Conservation (phyloP, 2,888 invertebrate genomes). For the Auanema freiburgensis region DNA sequence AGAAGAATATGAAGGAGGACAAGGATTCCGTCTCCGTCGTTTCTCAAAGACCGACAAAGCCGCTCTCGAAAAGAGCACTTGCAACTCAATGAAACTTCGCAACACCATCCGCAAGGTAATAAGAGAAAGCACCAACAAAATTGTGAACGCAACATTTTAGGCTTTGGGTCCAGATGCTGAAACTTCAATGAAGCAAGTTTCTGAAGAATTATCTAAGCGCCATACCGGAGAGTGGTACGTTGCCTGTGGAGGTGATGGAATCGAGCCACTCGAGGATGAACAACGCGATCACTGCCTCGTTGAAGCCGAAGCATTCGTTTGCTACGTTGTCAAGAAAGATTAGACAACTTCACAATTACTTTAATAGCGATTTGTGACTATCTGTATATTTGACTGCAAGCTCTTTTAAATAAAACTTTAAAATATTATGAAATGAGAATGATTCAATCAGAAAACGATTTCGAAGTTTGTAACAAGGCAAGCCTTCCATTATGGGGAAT, state of each 20-base stretch:
- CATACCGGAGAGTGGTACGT: conserved; percentile 43
- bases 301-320: conserved; percentile 31
- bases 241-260: conserved; percentile 41
- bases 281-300: conserved; percentile 40
- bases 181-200: conserved; percentile 35
- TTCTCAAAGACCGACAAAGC: conserved; percentile 31
- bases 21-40: conserved; percentile 37
- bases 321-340: conserved; percentile 42
- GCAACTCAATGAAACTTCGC: conserved; percentile 34
- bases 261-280: conserved; percentile 38
- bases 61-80: conserved; percentile 26
- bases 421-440: too few relatives aligned
- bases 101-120: conserved; percentile 39
- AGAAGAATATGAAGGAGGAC: conserved; percentile 34
- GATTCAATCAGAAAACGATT: too few relatives aligned
- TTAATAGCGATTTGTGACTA: background rate
- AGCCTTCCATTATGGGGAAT: too few relatives aligned
- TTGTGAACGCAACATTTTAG: conserved; percentile 14
- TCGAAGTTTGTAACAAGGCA: too few relatives aligned
- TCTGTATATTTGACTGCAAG: conserved; percentile 12
- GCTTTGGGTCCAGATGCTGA: conserved; percentile 35
- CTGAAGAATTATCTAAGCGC: conserved; percentile 33
- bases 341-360: conserved; percentile 15
- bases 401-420: too few relatives aligned
- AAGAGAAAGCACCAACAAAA: too few relatives aligned